Evolutionary conservation across 1,140 invertebrate genomes (phyloP), one percentile per base, ranked within the genome.

Genomic region (Aradophagus sp.): DNA sequence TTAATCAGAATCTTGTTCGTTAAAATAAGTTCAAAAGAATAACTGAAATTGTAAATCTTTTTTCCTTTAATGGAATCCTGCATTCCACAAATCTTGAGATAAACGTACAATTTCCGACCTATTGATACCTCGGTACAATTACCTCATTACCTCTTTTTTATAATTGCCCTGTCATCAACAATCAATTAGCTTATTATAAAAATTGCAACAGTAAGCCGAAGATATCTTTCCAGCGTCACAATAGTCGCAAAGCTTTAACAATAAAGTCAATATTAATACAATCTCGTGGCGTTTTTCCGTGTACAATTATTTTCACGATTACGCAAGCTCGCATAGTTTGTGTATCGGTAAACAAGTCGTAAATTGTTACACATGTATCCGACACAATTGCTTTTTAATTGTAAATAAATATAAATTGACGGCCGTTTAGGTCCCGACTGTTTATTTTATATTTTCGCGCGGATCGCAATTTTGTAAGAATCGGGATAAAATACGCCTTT

Each of bases 191-290:
- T 16, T 14, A 45, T 32, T 52, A 42, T n/a, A 66, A 56, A 53
- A 63, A 53, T 50, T 13, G 12, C 42, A 48, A 26, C 1, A 48
- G 38, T 14, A 26, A 4, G 5, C 7, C 12, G 13, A 10, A 34
- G 31, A 36, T 17, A 35, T 32, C 34, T 31, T 36, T 32, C 1
- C 29, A 44, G 5, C 17, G 14, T 39, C 23, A 23, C 20, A 42
- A 26, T 42, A 14, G 27, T 56, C 50, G 62, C 63, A 16, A 59
- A 67, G 36, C 47, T 52, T 67, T 67, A 59, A 58, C 63, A 67
- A 58, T 67, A 67, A 67, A 67, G 52, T 67, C 58, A 58, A 67
- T 67, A 67, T 67, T 67, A 67, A 58, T 58, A 67, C 26, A 67
- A 52, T 58, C 19, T n/a, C n/a, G 11, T 20, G 52, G 26, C 53